A percentile compares a stretch with the other conserved stretches of the same genome.
Evolutionary conservation across 2,113 vertebrate species (phyloP).

Genomic region (Hipposideros armiger): DNA sequence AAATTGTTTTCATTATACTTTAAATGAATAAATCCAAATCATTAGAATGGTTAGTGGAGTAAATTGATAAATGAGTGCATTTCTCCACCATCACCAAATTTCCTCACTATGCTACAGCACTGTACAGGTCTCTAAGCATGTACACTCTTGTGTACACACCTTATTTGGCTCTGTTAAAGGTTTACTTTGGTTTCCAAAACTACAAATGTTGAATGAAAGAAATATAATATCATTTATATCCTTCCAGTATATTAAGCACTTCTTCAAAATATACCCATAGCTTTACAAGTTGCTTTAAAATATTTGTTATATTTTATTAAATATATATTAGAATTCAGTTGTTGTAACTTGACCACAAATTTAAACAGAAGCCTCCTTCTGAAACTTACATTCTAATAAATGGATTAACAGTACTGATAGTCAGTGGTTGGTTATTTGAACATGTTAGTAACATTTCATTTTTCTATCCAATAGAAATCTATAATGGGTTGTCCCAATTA

Average conservation of each 20-base stretch:
- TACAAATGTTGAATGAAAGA: not conserved
- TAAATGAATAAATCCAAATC: constrained; percentile 36
- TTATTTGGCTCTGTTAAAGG: constrained; percentile 42
- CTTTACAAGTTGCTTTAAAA: not conserved
- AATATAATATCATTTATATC: not conserved
- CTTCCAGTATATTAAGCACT: not conserved
- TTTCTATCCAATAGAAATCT: constrained; percentile 69
- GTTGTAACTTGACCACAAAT: constrained; percentile 58
- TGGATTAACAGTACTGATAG: constrained; percentile 60
- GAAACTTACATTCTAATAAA: constrained; percentile 74
- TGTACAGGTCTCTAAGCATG: constrained; percentile 44
- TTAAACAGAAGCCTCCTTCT: constrained; percentile 60
- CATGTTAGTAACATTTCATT: constrained; percentile 74
- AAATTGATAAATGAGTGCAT: constrained; percentile 55
- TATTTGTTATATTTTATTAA: constrained; percentile 61
- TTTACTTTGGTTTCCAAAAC: constrained; percentile 46
- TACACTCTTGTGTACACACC: constrained; percentile 31
- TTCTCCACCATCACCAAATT: constrained; percentile 55
- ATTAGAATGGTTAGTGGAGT: constrained; percentile 7
- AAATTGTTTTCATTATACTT: constrained; percentile 61
- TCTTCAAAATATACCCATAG: constrained; percentile 14
- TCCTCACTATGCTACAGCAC: constrained; percentile 59
- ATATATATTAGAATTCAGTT: constrained; percentile 62
- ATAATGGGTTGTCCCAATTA: constrained; percentile 62
- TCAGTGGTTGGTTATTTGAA: constrained; percentile 62